phyloP scores from a whole-genome alignment of 2,888 invertebrate genomes.

The Hydropsyche betteni region DNA sequence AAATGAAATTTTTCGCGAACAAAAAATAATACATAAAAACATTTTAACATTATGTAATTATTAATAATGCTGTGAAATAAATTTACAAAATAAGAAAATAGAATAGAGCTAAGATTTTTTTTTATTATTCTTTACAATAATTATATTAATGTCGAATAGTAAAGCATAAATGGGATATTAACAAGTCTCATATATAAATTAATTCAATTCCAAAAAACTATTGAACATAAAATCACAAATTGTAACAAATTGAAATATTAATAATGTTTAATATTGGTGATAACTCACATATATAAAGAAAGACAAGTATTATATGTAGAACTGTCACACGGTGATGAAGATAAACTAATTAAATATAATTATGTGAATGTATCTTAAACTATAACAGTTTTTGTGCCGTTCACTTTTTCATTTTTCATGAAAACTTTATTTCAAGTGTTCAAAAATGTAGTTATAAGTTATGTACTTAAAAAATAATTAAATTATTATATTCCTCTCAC shows the following conservation, averaged over 20 bases:
- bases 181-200: conserved; percentile 10
- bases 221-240: conserved; percentile 46
- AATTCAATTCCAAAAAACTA: conserved; percentile 30
- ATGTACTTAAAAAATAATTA: conserved; percentile 47
- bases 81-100: conserved; percentile 38
- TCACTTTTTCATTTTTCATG: conserved; percentile 41
- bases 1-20: background rate
- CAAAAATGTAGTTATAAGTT: conserved; percentile 40
- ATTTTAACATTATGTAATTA: conserved; percentile 6
- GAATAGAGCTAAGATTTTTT: conserved; percentile 50
- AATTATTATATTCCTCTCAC: conserved; percentile 48
- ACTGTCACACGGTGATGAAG: conserved; percentile 46
- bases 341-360: conserved; percentile 49
- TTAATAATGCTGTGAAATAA: background rate
- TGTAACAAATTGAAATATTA: conserved; percentile 8
- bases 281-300: conserved; percentile 1
- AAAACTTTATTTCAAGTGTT: conserved; percentile 43
- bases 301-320: conserved; percentile 4
- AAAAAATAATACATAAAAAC: background rate
- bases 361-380: conserved; percentile 48
- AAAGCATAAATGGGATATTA: conserved; percentile 28
- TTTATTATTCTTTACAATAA: conserved; percentile 49
- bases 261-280: conserved; percentile 8
- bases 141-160: conserved; percentile 48
- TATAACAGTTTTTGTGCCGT: conserved; percentile 49